Percentiles rank a stretch among this genome's conserved stretches.
phyloP scores from a whole-genome alignment of 2,797 vertebrate genomes.

The Euphonia xanthogaster region DNA sequence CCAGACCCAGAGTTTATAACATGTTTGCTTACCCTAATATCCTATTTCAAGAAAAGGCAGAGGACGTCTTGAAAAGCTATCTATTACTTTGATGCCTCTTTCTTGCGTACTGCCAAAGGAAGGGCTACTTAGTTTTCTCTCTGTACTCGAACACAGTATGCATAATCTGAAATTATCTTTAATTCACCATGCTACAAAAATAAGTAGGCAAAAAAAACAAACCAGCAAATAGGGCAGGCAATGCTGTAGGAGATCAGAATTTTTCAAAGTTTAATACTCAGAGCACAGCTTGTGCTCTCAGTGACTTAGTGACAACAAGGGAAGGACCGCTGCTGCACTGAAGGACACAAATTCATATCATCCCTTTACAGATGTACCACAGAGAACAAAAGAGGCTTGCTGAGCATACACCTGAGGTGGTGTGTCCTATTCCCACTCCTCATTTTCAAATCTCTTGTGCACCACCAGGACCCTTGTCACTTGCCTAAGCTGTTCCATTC shows the following conservation, averaged over 20 bases:
- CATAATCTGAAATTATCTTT: neutral
- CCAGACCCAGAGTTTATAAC: neutral
- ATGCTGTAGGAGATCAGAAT: neutral
- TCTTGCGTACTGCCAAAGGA: neutral
- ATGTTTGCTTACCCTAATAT: neutral
- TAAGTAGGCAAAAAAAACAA: neutral
- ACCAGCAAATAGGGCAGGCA: neutral
- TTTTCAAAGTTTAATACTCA: neutral
- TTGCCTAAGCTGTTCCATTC: neutral
- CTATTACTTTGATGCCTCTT: neutral
- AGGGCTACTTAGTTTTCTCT: neutral
- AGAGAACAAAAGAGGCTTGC: neutral
- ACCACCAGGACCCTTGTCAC: neutral
- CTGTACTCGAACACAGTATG: neutral
- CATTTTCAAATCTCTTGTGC: neutral
- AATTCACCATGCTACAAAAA: neutral
- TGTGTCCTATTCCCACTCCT: neutral
- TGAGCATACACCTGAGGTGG: neutral
- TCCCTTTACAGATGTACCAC: neutral
- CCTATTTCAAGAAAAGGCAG: neutral
- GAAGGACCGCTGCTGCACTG: neutral
- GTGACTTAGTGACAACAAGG: neutral
- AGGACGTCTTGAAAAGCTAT: neutral
- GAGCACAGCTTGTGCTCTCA: neutral
- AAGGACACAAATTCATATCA: neutral